A percentile compares a stretch with the other conserved stretches of the same genome.
phyloP scores from a whole-genome alignment of 2,797 vertebrate genomes.

The Numenius phaeopus region DNA sequence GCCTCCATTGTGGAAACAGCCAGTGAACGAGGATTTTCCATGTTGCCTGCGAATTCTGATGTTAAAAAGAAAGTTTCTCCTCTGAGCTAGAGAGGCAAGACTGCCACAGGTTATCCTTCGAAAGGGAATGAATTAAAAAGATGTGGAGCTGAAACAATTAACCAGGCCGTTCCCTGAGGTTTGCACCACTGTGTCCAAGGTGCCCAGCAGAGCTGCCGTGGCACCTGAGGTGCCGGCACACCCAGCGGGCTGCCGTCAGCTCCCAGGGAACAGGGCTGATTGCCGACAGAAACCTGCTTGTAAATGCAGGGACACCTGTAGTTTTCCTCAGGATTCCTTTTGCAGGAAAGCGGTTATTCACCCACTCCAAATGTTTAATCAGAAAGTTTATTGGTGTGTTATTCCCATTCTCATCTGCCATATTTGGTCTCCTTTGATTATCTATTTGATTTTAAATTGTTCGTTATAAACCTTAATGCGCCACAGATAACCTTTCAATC shows the following conservation, averaged over 20 bases:
- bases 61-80: neutral
- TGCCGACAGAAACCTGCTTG: neutral
- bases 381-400: neutral
- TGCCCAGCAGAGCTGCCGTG: neutral
- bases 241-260: neutral
- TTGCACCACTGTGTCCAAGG: neutral
- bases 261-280: neutral
- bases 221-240: neutral
- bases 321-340: neutral
- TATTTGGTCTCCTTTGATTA: neutral
- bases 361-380: neutral
- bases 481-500: neutral
- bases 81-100: neutral
- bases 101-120: neutral
- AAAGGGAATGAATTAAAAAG: neutral
- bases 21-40: neutral
- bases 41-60: neutral
- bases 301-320: neutral
- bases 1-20: neutral
- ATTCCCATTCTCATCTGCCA: neutral
- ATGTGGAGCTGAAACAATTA: neutral
- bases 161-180: neutral
- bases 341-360: neutral
- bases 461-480: neutral
- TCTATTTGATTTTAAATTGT: neutral